phyloP scores from a whole-genome alignment of 2,113 vertebrate genomes.

The Sardina pilchardus region DNA sequence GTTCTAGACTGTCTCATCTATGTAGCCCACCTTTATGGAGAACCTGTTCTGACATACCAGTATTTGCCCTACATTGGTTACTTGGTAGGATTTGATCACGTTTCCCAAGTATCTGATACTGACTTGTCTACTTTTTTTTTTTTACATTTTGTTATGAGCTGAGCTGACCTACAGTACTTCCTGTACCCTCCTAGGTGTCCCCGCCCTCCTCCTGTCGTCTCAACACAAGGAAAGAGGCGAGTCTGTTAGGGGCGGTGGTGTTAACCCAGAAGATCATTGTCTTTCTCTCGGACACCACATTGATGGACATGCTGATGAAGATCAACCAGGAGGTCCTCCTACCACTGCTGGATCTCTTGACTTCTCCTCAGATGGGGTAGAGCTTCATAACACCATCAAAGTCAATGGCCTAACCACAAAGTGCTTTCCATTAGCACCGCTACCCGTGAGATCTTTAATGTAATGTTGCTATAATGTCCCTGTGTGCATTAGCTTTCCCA shows the following conservation, averaged over 20 bases:
- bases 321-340: slow-evolving; percentile 93
- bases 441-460: neutral
- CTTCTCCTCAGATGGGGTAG: slow-evolving; percentile 82
- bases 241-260: slow-evolving; percentile 86
- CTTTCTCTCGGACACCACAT: slow-evolving; percentile 90
- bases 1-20: slow-evolving; percentile 92
- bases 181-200: slow-evolving; percentile 75
- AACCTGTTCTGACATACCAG: slow-evolving; percentile 96
- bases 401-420: neutral
- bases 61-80: slow-evolving; percentile 97
- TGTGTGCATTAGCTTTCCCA: slow-evolving; percentile 82
- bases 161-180: neutral
- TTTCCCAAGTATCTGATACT: neutral
- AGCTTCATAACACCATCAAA: slow-evolving; percentile 17
- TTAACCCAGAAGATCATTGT: slow-evolving; percentile 93
- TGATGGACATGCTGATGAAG: slow-evolving; percentile 98
- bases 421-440: neutral
- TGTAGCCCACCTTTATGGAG: slow-evolving; percentile 91
- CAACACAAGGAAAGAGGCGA: slow-evolving; percentile 95
- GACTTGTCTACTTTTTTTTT: neutral
- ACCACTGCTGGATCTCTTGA: slow-evolving; percentile 89
- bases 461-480: slow-evolving; percentile 21
- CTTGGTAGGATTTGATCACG: slow-evolving; percentile 73
- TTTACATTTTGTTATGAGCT: neutral
- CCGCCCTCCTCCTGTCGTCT: slow-evolving; percentile 80